Base-by-base conservation (phyloP, 2,888 invertebrate species). In the Ypsolopha scabrella region DNA sequence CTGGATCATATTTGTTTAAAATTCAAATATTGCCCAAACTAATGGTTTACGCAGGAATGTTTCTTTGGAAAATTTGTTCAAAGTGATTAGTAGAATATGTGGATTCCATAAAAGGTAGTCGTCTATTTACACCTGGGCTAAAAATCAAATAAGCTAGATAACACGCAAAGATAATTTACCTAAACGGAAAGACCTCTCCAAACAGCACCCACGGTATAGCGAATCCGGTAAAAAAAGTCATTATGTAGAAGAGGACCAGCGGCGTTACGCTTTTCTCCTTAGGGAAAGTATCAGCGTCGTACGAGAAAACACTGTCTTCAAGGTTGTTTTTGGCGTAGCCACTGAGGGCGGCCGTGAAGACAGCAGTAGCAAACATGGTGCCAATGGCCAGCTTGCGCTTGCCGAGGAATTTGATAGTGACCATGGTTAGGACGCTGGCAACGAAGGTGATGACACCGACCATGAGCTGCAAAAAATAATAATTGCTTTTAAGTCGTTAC, bases 121-220 rank as follows among this genome's bases (percentile, higher is more conserved):
- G n/a, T n/a, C n/a, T n/a, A n/a, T n/a, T n/a, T n/a, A n/a, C n/a
- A n/a, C n/a, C n/a, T n/a, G n/a, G 2, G 8, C 43, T 43, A 43
- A 3, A 13, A 14, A 7, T n/a, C 7, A 43, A 8, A 6, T 43
- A 11, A 14, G 11, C 14, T 14, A 46, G 2, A 2, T 9, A 46
- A 33, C 34, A 10, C 2, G 24, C 24, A 3, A 51, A 54, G 6
- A 13, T 13, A 52, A 52, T 63, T 70, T 61, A 88, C 88, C 87
- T 87, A 57, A 88, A 85, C 0, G 89, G 88, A 57, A 89, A 89
- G 7, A 90, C 80, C 67, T 90, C 89, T 53, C 88, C 87, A 7
- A 89, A 71, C 44, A 89, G 59, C 53, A 88, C 81, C 89, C 89
- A 90, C 1, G 88, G 88, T 11, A 89, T 69, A 10, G 80, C 79